These are phyloP conservation scores for Syrrhaptes paradoxus DNA, from an alignment of 2,113 vertebrate genomes.

Conservation along the genomic window DNA sequence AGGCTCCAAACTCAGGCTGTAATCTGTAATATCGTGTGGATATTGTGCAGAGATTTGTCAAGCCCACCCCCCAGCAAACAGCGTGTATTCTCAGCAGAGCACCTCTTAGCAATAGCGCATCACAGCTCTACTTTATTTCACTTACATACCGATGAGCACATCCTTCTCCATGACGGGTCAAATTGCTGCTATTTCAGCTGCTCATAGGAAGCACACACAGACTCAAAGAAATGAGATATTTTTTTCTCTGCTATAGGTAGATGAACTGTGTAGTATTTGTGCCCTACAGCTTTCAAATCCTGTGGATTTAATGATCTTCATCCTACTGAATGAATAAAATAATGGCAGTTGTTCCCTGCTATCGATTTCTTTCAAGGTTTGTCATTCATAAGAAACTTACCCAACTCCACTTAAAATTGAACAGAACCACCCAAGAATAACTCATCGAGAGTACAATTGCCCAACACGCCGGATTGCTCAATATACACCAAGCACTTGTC, in stretches of 20 bases:
- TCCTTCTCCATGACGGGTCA: background rate
- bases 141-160: background rate
- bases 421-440: background rate
- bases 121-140: background rate
- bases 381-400: background rate
- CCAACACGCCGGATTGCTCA: background rate
- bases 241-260: background rate
- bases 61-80: background rate
- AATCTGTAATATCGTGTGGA: background rate
- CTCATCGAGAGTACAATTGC: background rate
- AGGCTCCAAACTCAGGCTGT: background rate
- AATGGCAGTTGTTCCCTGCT: background rate
- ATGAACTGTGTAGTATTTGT: background rate
- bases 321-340: background rate
- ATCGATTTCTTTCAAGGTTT: fast-evolving
- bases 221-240: background rate
- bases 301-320: background rate
- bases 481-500: background rate
- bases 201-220: background rate
- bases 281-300: background rate
- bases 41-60: background rate
- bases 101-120: background rate
- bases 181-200: background rate
- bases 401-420: background rate
- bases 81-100: background rate